Conservation (phyloP, 53 echinoderm and acorn worm species). For the Arbacia lixula region DNA sequence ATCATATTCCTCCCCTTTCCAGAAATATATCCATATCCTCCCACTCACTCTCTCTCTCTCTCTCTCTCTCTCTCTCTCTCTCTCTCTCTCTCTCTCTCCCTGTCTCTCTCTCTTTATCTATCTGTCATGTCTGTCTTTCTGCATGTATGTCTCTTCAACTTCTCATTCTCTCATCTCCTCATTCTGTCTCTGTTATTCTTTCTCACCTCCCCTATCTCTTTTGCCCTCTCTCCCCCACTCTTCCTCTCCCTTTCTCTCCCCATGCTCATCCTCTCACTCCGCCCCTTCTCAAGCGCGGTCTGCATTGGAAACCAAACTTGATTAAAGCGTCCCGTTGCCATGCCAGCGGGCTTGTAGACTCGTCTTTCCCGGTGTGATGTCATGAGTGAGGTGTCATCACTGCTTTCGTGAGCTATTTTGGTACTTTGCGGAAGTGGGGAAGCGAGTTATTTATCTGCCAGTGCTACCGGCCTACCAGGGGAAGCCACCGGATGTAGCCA, state of each 20-base stretch:
- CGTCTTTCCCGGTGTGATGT: constrained; percentile 12
- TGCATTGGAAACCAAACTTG: constrained; percentile 33
- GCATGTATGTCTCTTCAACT: no score
- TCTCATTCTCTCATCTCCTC: no score
- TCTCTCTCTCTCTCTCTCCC: no score
- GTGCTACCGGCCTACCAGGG: background rate
- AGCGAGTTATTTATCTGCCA: constrained; percentile 5
- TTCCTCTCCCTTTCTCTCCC: background rate
- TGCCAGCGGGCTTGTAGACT: constrained; percentile 26
- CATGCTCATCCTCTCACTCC: background rate
- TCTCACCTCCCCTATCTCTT: no score
- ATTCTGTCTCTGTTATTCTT: no score
- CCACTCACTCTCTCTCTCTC: no score
- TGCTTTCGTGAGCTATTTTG: constrained; percentile 24
- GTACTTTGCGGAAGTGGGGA: constrained; percentile 34
- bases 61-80: no score
- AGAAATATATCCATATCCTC: no score
- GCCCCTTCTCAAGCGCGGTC: constrained; percentile 21
- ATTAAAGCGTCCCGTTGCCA: constrained; percentile 42
- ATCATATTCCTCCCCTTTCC: no score
- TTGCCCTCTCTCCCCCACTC: no score
- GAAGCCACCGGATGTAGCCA: constrained; percentile 8
- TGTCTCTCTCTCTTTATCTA: no score
- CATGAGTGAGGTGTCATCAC: constrained; percentile 31
- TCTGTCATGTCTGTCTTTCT: no score